Base-by-base conservation (phyloP, 2,113 vertebrate genomes). In the Porphyrio hochstetteri region DNA sequence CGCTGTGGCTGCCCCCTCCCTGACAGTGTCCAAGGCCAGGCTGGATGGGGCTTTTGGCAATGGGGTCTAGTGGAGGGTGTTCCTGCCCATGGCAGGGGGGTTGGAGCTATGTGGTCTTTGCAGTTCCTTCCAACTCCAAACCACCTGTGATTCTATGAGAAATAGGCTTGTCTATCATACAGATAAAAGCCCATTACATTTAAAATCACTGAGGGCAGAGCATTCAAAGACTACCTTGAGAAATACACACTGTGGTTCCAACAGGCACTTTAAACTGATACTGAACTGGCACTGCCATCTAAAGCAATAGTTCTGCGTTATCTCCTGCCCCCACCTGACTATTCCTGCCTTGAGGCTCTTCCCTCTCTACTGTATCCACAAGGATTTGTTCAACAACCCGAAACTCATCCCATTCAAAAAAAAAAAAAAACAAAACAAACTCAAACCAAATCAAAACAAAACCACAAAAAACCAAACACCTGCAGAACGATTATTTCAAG, bases 241-340 rank as follows among this genome's bases (percentile, higher is more conserved):
- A 56, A 64, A 81, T 2, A 33, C 0, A 20, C 4, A 9, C 6
- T 0, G 4, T 2, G 16, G 9, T 7, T n/a, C 36, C 24, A 36
- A 17, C 5, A 33, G 20, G 24, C 28, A 4, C 40, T 84, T 59
- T 28, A 36, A 35, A 48, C 10, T 5, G 38, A 24, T 5, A 5
- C 20, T 8, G 16, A 50, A 4, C 8, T 5, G 16, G 8, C 18
- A 38, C 21, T 6, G 28, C 16, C 33, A 10, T 10, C 28, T 20
- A 35, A 57, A 55, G 71, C 12, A 40, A 61, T 11, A 16, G 13
- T 4, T 38, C 40, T 19, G 16, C 2, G 10, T 31, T 25, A 29
- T 4, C 53, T 74, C 25, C 83, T 31, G 29, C 3, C 11, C 14
- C 38, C 42, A 76, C 8, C 29, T 23, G 27, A 5, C 20, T 16